phyloP scores from a whole-genome alignment of 2,888 invertebrate genomes.

The Hemicrepidius hirtus region DNA sequence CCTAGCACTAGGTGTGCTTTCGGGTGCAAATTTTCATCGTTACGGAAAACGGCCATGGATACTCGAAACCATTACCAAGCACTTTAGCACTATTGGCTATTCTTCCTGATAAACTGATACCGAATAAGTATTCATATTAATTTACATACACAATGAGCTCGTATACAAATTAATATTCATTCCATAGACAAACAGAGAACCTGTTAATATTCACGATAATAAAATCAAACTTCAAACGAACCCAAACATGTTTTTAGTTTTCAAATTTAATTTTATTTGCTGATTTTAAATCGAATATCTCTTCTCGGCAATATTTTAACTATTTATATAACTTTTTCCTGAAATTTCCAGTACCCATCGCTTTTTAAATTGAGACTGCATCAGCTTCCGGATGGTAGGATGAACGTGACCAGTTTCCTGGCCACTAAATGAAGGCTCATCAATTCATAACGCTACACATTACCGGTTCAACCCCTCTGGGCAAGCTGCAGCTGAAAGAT shows the following conservation, averaged over 20 bases:
- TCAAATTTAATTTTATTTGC: no score
- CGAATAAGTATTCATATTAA: constrained; percentile 5
- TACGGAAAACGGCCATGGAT: constrained; percentile 18
- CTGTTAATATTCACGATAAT: not conserved
- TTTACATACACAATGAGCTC: constrained; percentile 17
- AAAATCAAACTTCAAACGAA: not conserved
- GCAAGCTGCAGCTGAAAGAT: constrained; percentile 39
- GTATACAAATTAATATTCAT: not conserved
- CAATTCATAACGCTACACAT: constrained; percentile 53
- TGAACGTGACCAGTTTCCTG: constrained; percentile 51
- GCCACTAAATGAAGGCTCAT: constrained; percentile 52
- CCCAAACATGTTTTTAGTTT: no score
- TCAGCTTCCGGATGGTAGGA: constrained; percentile 32
- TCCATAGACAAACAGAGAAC: not conserved
- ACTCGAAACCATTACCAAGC: constrained; percentile 27
- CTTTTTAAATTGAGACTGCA: constrained; percentile 26
- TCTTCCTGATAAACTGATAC: constrained; percentile 18
- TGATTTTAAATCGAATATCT: not conserved
- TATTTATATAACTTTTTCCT: not conserved
- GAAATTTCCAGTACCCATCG: constrained; percentile 20
- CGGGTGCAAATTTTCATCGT: constrained; percentile 32
- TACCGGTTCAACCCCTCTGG: constrained; percentile 45
- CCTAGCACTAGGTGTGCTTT: constrained; percentile 31
- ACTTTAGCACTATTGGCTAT: constrained; percentile 24
- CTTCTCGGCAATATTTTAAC: not conserved